These are phyloP conservation scores for Herpetotheres cachinnans DNA, from an alignment of 2,113 vertebrate species.

Conservation along the genomic window DNA sequence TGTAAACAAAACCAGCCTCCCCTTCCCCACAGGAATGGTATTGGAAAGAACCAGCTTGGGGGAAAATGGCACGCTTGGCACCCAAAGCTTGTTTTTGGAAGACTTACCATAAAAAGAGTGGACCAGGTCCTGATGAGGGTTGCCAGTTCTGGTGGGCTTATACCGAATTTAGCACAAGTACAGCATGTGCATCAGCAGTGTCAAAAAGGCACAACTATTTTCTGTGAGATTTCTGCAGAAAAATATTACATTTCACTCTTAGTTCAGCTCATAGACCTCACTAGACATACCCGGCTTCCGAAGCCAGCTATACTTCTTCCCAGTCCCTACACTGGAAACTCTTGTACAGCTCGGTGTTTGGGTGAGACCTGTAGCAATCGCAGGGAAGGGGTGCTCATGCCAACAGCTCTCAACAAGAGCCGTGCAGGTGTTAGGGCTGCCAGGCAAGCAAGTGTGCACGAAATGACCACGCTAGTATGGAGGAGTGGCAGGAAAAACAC, in stretches of 20 bases:
- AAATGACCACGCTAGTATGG: fast-evolving
- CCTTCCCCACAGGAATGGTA: neutral
- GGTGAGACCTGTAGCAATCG: neutral
- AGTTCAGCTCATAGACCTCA: neutral
- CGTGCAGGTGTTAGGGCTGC: neutral
- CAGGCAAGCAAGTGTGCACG: too few species aligned
- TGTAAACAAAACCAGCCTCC: neutral
- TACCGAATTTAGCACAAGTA: neutral
- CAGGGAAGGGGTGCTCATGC: neutral
- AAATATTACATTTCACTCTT: neutral
- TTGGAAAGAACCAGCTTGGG: neutral
- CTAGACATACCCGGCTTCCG: neutral
- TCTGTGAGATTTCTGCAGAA: neutral
- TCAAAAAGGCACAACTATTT: neutral
- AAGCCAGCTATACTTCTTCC: neutral
- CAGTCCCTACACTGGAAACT: neutral
- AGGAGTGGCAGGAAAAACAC: neutral
- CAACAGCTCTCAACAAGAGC: neutral
- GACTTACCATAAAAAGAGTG: neutral
- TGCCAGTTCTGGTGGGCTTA: neutral
- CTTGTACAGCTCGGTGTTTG: fast-evolving
- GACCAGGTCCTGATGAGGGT: neutral
- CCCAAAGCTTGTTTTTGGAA: neutral
- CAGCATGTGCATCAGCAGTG: neutral
- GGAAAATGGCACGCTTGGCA: neutral